Evolutionary conservation across 2,797 vertebrate genomes (phyloP), one percentile per base, ranked within the genome.

Genomic region (Pteronotus mesoamericanus): DNA sequence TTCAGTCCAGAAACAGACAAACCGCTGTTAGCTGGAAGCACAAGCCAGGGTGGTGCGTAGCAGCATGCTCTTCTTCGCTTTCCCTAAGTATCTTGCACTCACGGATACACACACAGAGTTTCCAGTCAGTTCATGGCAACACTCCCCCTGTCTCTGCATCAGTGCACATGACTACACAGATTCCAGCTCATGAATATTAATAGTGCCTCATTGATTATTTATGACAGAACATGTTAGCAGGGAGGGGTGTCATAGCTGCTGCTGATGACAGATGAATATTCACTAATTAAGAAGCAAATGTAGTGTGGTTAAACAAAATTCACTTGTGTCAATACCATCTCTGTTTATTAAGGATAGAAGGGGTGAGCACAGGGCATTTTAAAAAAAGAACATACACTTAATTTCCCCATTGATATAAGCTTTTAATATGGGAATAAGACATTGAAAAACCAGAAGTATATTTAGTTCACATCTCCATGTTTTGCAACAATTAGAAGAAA

Each of bases 181-280:
- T 98, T 98, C 98, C 98, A 98, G 97, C 99, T 99, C 99, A 99
- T 99, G 99, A 99, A 99, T 99, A 99, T 99, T 99, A 99, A 99
- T 98, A 95, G 97, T 72, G 72, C 77, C 95, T 98, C 99, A 98
- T 98, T 99, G 98, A 99, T 98, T 99, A 99, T 99, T 99, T 99
- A 99, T 99, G 98, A 99, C 98, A 98, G 98, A 98, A 98, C 98
- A 98, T 97, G 98, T 99, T 98, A 98, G 97, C 80, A 92, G 97
- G 98, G 99, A 98, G 99, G 99, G 97, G 98, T 98, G 97, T 97
- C 98, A 97, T 99, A 98, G 99, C 98, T 98, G 98, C 96, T 92
- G 95, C 95, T 97, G 98, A 96, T 99, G 98, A 98, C 97, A 98
- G 98, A 98, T 98, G 98, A 98, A 99, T 97, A 98, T 98, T 98